Evolutionary conservation across 2,888 invertebrate species (phyloP).

Genomic region (Cephus rjabovi): DNA sequence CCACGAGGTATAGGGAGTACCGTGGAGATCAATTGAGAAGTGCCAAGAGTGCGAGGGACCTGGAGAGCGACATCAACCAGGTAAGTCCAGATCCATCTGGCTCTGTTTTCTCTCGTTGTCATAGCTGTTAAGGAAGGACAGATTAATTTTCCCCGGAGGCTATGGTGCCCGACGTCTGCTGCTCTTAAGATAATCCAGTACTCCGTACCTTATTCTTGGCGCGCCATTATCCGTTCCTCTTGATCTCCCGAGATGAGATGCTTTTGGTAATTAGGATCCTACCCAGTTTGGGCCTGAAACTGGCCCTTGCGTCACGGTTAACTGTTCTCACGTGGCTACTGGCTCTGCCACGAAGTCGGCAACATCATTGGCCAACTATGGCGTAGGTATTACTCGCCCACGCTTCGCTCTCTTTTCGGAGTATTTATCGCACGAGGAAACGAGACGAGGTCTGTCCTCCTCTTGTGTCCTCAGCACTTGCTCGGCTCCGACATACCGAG

Average conservation of each 20-base stretch:
- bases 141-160: not conserved
- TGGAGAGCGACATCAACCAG: slow-evolving; percentile 62
- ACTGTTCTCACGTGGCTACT: slow-evolving; percentile 39
- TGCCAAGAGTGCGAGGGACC: slow-evolving; percentile 59
- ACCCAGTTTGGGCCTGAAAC: slow-evolving; percentile 17
- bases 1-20: slow-evolving; percentile 61
- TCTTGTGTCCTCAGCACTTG: not conserved
- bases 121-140: not conserved
- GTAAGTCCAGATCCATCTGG: slow-evolving; percentile 33
- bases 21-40: slow-evolving; percentile 61
- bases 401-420: slow-evolving; percentile 33
- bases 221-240: not conserved
- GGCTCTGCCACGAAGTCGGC: slow-evolving; percentile 25
- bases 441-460: slow-evolving; percentile 2
- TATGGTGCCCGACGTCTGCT: not conserved
- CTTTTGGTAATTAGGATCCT: slow-evolving; percentile 36
- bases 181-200: not conserved
- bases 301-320: slow-evolving; percentile 47
- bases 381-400: slow-evolving; percentile 9
- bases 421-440: slow-evolving; percentile 35
- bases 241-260: not conserved
- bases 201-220: not conserved
- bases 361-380: slow-evolving; percentile 17
- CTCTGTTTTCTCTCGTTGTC: not conserved
- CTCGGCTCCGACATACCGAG: not conserved